Base-by-base conservation (phyloP, 2,113 vertebrate genomes). In the Xenus cinereus region DNA sequence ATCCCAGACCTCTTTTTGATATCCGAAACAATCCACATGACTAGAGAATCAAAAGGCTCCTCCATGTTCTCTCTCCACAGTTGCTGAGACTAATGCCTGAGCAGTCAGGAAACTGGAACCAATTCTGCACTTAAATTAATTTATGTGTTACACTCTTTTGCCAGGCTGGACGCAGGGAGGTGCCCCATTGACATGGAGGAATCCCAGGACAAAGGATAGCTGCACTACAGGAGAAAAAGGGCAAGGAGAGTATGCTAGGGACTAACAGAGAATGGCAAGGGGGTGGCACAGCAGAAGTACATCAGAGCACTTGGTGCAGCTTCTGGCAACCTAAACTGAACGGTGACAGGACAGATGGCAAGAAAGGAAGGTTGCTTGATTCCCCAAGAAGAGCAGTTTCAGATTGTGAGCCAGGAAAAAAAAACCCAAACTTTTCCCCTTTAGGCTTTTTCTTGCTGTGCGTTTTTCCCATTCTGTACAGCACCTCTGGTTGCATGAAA, bases 91-190 rank as follows among this genome's bases (percentile, higher is more conserved):
- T n/a, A n/a, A n/a, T n/a, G 53, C 28, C 24, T 24, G 12, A 57
- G 13, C 6, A 5, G 16, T 32, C 7, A 28, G 41, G 33, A 57
- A 67, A 33, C 5, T 2, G 15, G 37, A 87, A 54, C 5, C 9
- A n/a, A 1, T 37, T 48, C 39, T 16, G 11, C 4, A 1, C 20
- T 19, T 45, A 14, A 0, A 1, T 45, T 22, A 12, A 7, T 54
- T 26, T 23, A 33, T 57, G 6, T 11, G 5, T 75, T 22, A 17
- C 1, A 1, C 17, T 20, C 20, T 50, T 37, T 28, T 41, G 39
- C 8, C 8, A 22, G n/a, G 60, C 23, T 27, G 23, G 24, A 23
- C 15, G 4, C 21, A 16, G 28, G 18, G 20, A 78, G 12, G 32
- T 4, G 23, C 6, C 6, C 4, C 9, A 5, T 12, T 32, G 21